Percentiles rank a stretch among this genome's conserved stretches.
Evolutionary conservation across 1,140 invertebrate species (phyloP).

Genomic region (Paraescarpia echinospica): DNA sequence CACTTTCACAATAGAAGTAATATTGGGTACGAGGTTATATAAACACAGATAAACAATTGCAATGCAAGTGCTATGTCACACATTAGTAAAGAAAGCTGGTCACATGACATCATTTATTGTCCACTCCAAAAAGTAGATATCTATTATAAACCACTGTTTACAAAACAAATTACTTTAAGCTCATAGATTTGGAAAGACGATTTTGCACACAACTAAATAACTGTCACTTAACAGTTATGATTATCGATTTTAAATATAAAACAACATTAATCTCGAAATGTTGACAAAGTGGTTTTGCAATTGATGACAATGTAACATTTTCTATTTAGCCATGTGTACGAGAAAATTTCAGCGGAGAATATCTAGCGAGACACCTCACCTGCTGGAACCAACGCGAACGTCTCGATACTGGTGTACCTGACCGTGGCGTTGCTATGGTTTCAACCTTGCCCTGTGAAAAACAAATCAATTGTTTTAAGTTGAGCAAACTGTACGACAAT

Average conservation of each 20-base stretch:
- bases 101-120: too few species aligned
- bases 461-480: background rate
- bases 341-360: background rate
- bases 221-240: background rate
- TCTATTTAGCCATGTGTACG: background rate
- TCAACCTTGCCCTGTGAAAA: background rate
- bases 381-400: background rate
- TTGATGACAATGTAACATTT: background rate
- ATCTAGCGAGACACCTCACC: background rate
- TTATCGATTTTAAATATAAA: background rate
- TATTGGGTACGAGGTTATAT: background rate
- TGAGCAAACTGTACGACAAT: too few species aligned
- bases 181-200: too few species aligned
- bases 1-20: background rate
- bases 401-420: background rate
- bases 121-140: background rate
- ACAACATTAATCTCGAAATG: background rate
- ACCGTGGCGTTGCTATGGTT: background rate
- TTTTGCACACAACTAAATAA: too few species aligned
- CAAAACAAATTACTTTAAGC: too few species aligned
- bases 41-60: background rate
- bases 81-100: slow-evolving; percentile 1
- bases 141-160: background rate
- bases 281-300: background rate
- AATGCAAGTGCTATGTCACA: background rate